Evolutionary conservation across 2,888 invertebrate genomes (phyloP).

Genomic region (Athalia circularis): DNA sequence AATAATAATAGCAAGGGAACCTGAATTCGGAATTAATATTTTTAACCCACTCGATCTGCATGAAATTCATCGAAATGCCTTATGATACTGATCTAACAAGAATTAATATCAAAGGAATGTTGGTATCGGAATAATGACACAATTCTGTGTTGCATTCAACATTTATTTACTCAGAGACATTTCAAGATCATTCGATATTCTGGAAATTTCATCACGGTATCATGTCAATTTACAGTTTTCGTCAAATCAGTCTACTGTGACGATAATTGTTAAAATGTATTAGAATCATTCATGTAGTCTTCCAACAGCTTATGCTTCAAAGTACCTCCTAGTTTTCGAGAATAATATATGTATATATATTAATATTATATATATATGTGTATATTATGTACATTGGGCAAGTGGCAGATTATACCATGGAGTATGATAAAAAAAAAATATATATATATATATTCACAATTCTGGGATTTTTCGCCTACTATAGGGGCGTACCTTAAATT

Average conservation of each 20-base stretch:
- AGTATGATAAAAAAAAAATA: background rate
- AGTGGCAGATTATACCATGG: background rate
- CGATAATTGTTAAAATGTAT: background rate
- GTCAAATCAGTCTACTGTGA: background rate
- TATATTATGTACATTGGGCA: conserved; percentile 24
- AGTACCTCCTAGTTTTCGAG: background rate
- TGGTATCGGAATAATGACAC: background rate
- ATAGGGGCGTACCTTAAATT: conserved; percentile 22
- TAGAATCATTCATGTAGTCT: background rate
- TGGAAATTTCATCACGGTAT: background rate
- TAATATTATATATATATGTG: background rate
- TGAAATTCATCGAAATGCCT: too few relatives aligned
- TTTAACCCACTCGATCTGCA: too few relatives aligned
- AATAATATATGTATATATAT: conserved; percentile 3
- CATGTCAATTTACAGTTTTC: background rate
- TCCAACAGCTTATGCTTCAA: background rate
- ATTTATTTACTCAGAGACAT: background rate
- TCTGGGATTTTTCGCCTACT: conserved; percentile 13
- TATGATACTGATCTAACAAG: background rate
- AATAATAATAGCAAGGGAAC: too few relatives aligned
- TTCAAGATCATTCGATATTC: background rate
- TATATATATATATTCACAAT: background rate
- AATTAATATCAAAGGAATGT: background rate
- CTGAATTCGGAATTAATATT: too few relatives aligned
- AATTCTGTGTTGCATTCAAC: background rate